Evolutionary conservation across 2,797 vertebrate genomes (phyloP).

Genomic region (Acipenser ruthenus): DNA sequence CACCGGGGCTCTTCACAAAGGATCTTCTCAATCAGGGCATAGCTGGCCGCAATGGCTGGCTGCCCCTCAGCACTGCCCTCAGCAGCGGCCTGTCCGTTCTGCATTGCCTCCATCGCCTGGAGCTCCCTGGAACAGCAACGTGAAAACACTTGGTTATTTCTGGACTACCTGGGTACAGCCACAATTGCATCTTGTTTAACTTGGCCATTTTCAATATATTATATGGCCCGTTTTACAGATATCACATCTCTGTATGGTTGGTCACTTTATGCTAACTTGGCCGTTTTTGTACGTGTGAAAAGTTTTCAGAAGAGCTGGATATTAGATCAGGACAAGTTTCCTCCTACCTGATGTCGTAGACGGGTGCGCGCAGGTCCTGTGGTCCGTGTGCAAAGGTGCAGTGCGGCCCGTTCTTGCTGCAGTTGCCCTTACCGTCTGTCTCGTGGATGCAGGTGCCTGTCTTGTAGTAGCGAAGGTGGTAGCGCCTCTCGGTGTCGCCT

Average conservation of each 20-base stretch:
- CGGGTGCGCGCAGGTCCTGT: slow-evolving; percentile 89
- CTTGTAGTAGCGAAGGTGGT: slow-evolving; percentile 96
- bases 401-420: slow-evolving; percentile 94
- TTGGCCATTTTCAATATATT: no score
- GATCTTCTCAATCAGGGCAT: slow-evolving; percentile 95
- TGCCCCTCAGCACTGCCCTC: slow-evolving; percentile 85
- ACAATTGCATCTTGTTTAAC: no score
- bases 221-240: no score
- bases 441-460: slow-evolving; percentile 97
- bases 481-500: slow-evolving; percentile 91
- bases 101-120: slow-evolving; percentile 87
- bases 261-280: no score
- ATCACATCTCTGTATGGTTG: no score
- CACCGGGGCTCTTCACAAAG: slow-evolving; percentile 91
- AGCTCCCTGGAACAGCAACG: slow-evolving; percentile 68
- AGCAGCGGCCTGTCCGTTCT: slow-evolving; percentile 73
- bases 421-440: slow-evolving; percentile 93
- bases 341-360: slow-evolving; percentile 87
- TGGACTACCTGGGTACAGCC: slow-evolving; percentile 7
- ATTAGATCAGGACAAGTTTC: no score
- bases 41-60: slow-evolving; percentile 89
- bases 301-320: no score
- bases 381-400: slow-evolving; percentile 95
- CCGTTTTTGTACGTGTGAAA: no score
- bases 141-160: not conserved